Percentiles rank a stretch among this genome's conserved stretches.
Conservation (phyloP, 2,113 vertebrate genomes). For the Albula glossodonta region DNA sequence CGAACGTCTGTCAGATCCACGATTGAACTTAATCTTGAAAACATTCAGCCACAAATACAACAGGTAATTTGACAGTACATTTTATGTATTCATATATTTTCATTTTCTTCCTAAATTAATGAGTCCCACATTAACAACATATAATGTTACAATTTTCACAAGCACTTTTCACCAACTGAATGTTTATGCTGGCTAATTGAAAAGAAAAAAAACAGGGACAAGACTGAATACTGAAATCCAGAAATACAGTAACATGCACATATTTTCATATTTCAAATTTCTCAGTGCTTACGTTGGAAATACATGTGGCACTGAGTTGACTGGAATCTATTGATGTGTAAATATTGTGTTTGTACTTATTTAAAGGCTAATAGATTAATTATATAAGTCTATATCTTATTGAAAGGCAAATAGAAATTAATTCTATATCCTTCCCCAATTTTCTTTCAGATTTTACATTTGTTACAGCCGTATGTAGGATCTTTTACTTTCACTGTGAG, state of each 20-base stretch:
- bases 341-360: too few species aligned
- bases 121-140: too few species aligned
- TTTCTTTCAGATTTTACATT: background rate
- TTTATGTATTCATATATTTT: background rate
- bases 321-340: too few species aligned
- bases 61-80: background rate
- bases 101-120: background rate
- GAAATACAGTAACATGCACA: background rate
- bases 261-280: too few species aligned
- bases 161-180: background rate
- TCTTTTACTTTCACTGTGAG: background rate
- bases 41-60: background rate
- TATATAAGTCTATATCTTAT: background rate
- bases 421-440: background rate
- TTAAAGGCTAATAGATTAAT: too few species aligned
- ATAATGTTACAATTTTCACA: background rate
- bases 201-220: background rate
- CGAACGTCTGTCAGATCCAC: background rate
- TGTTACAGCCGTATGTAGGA: background rate
- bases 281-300: too few species aligned
- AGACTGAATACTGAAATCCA: background rate
- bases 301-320: too few species aligned
- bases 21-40: background rate
- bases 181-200: background rate
- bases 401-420: background rate